phyloP scores from a whole-genome alignment of 2,113 vertebrate genomes.

The Alectura lathami region DNA sequence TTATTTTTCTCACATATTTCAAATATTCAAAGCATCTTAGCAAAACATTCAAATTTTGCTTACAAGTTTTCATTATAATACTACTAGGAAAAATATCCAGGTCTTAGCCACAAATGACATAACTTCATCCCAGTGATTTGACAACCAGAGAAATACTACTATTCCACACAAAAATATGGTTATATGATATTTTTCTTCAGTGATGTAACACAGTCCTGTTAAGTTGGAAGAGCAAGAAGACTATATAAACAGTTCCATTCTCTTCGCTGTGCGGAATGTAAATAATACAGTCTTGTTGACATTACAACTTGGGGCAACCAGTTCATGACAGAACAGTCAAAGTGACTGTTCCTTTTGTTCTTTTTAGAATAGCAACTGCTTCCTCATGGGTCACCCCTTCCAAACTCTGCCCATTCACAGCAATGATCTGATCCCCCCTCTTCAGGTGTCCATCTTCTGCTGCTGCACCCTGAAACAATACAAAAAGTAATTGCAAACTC shows the following conservation, averaged over 20 bases:
- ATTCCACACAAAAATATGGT: slow-evolving; percentile 15
- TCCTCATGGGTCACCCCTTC: slow-evolving; percentile 97
- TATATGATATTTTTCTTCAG: background rate
- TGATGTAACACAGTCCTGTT: background rate
- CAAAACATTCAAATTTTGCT: background rate
- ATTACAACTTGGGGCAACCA: background rate
- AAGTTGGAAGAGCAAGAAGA: background rate
- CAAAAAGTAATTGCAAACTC: background rate
- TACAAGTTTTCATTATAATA: background rate
- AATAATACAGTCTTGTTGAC: background rate
- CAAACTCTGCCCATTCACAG: slow-evolving; percentile 93
- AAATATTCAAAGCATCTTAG: background rate
- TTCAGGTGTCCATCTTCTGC: slow-evolving; percentile 94
- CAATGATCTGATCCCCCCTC: slow-evolving; percentile 95
- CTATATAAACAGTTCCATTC: background rate
- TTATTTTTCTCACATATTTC: background rate
- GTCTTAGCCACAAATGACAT: background rate
- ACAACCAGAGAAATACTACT: slow-evolving; percentile 20
- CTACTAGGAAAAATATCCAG: background rate
- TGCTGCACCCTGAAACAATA: slow-evolving; percentile 88
- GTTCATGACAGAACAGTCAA: slow-evolving; percentile 90
- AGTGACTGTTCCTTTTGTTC: slow-evolving; percentile 93
- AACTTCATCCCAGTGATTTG: background rate
- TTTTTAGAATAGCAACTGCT: slow-evolving; percentile 92
- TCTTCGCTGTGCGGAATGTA: background rate